Evolutionary conservation across 2,888 invertebrate genomes (phyloP), one percentile per base, ranked within the genome.

Genomic region (Xestia rhomboidea): DNA sequence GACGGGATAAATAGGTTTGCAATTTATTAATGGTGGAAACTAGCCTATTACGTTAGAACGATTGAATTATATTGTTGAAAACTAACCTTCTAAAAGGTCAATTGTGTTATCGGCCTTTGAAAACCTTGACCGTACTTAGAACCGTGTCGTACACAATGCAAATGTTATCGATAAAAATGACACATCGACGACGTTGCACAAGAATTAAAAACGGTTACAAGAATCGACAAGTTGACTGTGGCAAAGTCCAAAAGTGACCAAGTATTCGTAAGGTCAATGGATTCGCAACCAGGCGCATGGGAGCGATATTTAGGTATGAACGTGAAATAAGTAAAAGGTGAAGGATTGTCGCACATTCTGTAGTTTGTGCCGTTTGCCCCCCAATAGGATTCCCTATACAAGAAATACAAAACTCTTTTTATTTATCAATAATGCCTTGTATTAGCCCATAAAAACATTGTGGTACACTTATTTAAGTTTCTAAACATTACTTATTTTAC

Each of bases 61-160:
- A 64, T 64, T 41, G 0, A 64, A 41, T 34, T n/a, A 41, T 64
- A 27, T 18, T 41, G 2, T 49, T 24, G 27, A 38, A 68, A 72
- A 51, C 60, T 34, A 69, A 63, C 68, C 63, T 54, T 54, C 24
- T 38, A 38, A 49, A 66, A 57, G 57, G 64, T 34, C 57, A 78
- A 64, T 6, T 51, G 44, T 60, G 18, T 79, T 72, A 60, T 44
- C 18, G 18, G 27, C 15, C 27, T 21, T 64, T 54, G 27, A 60
- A 70, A 51, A 79, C 66, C 72, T 79, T 78, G 79, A 67, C 73
- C 79, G 21, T 67, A 60, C 49, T 66, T 24, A 54, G 34, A n/a
- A 49, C 41, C 57, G n/a, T 60, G 64, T 57, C 57, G 27, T 4
- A 46, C 38, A 49, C 30, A 10, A 77, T 70, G 64, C 70, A 72